Evolutionary conservation across 2,888 invertebrate genomes (phyloP).

Genomic region (Yponomeuta malinellus): DNA sequence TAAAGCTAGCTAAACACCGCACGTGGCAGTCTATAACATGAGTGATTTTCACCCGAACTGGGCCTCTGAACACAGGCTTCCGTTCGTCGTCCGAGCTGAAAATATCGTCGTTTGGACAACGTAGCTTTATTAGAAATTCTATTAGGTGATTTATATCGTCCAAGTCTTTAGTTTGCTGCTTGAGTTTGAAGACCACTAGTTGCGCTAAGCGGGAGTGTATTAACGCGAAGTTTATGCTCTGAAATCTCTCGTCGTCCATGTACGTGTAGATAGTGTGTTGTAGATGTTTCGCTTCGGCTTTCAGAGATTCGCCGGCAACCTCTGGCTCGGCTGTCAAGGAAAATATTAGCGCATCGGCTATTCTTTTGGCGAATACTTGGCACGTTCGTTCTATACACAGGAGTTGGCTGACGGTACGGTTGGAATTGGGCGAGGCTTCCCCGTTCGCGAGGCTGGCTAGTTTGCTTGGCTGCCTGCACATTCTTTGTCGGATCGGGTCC

Average conservation of each 20-base stretch:
- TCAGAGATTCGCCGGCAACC: slow-evolving; percentile 74
- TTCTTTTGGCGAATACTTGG: slow-evolving; percentile 81
- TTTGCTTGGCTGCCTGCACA: slow-evolving; percentile 51
- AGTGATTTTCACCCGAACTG: slow-evolving; percentile 45
- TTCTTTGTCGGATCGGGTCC: slow-evolving; percentile 48
- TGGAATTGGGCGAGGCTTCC: slow-evolving; percentile 36
- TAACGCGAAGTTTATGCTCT: slow-evolving; percentile 77
- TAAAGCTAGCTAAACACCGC: slow-evolving; percentile 59
- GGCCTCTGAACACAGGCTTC: slow-evolving; percentile 43
- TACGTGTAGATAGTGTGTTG: slow-evolving; percentile 81
- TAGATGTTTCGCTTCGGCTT: slow-evolving; percentile 80
- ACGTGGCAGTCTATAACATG: slow-evolving; percentile 56
- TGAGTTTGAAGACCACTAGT: slow-evolving; percentile 77
- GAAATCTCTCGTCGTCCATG: slow-evolving; percentile 80
- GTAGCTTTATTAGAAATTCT: slow-evolving; percentile 53
- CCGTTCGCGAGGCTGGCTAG: slow-evolving; percentile 35
- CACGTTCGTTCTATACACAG: slow-evolving; percentile 65
- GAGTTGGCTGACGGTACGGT: slow-evolving; percentile 58
- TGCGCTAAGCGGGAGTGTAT: slow-evolving; percentile 80
- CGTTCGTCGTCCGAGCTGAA: slow-evolving; percentile 77
- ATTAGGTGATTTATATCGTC: slow-evolving; percentile 57
- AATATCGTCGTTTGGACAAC: slow-evolving; percentile 68
- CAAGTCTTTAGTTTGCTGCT: slow-evolving; percentile 54
- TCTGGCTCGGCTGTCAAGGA: slow-evolving; percentile 73
- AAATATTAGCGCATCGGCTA: slow-evolving; percentile 78